Percentiles rank a stretch among this genome's conserved stretches.
phyloP scores from a whole-genome alignment of 2,888 invertebrate genomes.

The Noctua janthe region DNA sequence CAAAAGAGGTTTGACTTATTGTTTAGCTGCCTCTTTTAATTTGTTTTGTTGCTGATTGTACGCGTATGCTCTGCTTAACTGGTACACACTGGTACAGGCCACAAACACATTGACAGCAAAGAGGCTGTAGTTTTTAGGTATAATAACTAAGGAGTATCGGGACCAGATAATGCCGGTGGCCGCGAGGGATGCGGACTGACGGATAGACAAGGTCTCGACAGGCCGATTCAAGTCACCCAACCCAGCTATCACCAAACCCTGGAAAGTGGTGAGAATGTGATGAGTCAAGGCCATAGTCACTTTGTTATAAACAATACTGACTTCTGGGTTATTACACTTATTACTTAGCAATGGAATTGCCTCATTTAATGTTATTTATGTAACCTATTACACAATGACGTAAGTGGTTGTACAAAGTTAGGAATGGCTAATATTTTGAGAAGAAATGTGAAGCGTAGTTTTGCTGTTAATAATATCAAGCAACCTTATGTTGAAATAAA shows the following conservation, averaged over 20 bases:
- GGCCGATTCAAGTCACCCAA: constrained; percentile 97
- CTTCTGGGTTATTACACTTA: constrained; percentile 17
- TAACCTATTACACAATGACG: neutral
- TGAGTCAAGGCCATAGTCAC: constrained; percentile 57
- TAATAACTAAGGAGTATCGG: constrained; percentile 98
- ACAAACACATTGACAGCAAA: constrained; percentile 99
- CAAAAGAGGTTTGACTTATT: constrained; percentile 25
- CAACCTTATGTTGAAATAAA: neutral
- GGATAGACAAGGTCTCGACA: constrained; percentile 95
- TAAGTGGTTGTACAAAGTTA: constrained; percentile 18
- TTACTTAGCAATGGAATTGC: constrained; percentile 1
- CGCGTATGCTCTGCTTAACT: constrained; percentile 93
- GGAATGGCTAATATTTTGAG: neutral
- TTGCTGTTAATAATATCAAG: neutral
- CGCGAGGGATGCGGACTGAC: constrained; percentile 95
- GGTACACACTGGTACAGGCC: constrained; percentile 96
- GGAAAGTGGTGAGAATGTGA: constrained; percentile 87
- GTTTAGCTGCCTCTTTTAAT: constrained; percentile 23
- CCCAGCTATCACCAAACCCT: constrained; percentile 95
- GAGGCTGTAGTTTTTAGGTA: constrained; percentile 98
- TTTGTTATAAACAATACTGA: constrained; percentile 50
- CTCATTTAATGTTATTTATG: neutral
- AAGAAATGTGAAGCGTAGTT: neutral
- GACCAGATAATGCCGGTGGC: constrained; percentile 95
- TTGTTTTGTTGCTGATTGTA: constrained; percentile 66